Evolutionary conservation across 2,113 vertebrate species (phyloP).

Genomic region (Hemiprocne comata): DNA sequence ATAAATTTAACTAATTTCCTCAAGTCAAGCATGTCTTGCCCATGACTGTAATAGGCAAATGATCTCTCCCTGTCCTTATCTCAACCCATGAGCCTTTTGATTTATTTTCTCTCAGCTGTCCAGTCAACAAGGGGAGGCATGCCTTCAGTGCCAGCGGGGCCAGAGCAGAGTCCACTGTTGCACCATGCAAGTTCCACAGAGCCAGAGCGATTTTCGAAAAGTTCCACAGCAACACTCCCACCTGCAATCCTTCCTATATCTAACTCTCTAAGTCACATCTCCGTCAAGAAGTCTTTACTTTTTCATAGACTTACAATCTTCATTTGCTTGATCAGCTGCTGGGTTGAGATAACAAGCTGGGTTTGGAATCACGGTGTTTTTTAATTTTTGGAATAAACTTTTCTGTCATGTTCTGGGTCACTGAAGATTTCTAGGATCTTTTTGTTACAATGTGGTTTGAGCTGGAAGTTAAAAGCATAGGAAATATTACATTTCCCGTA

Average conservation of each 20-base stretch:
- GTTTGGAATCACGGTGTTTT: not conserved
- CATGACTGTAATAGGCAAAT: not conserved
- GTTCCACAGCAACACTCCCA: not conserved
- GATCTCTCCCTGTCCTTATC: not conserved
- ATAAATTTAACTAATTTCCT: no score
- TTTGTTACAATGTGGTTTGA: not conserved
- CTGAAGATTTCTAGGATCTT: not conserved
- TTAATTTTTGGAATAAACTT: not conserved
- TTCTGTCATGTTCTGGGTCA: not conserved
- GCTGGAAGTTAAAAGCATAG: not conserved
- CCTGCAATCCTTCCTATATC: not conserved
- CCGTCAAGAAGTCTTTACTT: not conserved
- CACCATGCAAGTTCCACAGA: not conserved
- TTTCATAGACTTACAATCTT: not conserved
- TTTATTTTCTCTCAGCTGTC: not conserved
- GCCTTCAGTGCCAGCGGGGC: not conserved
- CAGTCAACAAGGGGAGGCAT: no score
- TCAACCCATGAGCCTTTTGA: not conserved
- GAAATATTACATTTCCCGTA: not conserved
- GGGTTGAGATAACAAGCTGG: not conserved
- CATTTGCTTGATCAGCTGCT: not conserved
- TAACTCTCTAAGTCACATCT: not conserved
- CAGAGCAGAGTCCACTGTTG: rapidly evolving
- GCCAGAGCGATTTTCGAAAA: not conserved
- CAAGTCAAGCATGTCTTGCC: no score